Conservation (phyloP, 1,140 invertebrate genomes). For the Drosophila mayri region DNA sequence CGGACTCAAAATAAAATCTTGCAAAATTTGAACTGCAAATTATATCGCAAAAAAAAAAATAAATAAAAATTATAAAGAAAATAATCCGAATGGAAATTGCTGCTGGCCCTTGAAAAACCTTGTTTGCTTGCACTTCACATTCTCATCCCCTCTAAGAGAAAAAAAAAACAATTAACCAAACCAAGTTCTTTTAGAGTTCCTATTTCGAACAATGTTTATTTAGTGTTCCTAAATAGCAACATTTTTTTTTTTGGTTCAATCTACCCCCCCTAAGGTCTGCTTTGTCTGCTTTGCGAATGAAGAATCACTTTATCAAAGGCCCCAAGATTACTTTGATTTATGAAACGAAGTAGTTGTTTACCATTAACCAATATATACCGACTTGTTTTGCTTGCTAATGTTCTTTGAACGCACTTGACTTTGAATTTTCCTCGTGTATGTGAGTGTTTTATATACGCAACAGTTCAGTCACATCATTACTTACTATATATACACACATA, state of each 20-base stretch:
- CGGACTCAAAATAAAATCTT: constrained; percentile 23
- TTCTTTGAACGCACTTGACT: constrained; percentile 43
- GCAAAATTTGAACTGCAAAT: constrained; percentile 20
- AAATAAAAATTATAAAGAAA: neutral
- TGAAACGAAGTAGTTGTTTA: constrained; percentile 25
- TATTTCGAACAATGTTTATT: constrained; percentile 14
- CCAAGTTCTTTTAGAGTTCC: constrained; percentile 28
- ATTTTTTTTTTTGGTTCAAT: constrained; percentile 10
- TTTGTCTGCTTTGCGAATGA: constrained; percentile 37
- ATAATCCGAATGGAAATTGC: constrained; percentile 1
- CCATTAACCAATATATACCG: constrained; percentile 27
- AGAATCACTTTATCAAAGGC: constrained; percentile 17
- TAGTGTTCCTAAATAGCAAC: constrained; percentile 38
- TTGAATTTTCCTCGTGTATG: constrained; percentile 27
- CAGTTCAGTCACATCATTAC: constrained; percentile 35
- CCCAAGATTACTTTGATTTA: constrained; percentile 20
- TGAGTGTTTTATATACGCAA: constrained; percentile 30
- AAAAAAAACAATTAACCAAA: constrained; percentile 13
- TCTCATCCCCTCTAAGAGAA: neutral
- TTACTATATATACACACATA: constrained; percentile 15
- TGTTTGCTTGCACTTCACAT: constrained; percentile 35
- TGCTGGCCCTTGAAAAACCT: constrained; percentile 23
- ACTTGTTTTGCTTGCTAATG: constrained; percentile 52
- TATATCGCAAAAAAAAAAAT: constrained; percentile 1
- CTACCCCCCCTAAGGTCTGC: constrained; percentile 19